Base-by-base conservation (phyloP, 2,797 vertebrate genomes). In the Poecilia wingei region DNA sequence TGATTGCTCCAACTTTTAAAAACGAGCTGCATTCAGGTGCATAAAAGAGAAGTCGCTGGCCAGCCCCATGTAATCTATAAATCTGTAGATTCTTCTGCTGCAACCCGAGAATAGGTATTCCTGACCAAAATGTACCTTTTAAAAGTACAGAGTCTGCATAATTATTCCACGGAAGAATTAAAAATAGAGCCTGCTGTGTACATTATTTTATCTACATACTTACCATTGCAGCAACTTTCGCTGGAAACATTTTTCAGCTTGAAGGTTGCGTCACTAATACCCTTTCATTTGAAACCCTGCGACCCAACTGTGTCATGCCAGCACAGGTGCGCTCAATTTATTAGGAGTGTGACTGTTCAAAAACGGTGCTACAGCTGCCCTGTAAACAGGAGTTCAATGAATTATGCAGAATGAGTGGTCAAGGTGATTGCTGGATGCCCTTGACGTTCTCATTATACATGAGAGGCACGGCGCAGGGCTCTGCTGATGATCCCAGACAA, bases 401-500 rank as follows among this genome's bases (percentile, higher is more conserved):
- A 88, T 94, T 76, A 90, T 91, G 85, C 75, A 91, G 64, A 70
- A 66, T 66, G 36, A n/a, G 41, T 33, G 79, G 75, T 85, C 81
- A 87, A 86, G 86, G 88, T 90, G 81, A 88, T 46, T 16, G n/a
- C 3, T 41, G 49, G 51, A 20, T 18, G 77, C 70, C 89, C 90
- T 91, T 86, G 84, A 87, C 64, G 79, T 57, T 71, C 82, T 89
- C 72, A 83, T 92, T 88, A 84, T 2, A 68, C 76, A 93, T 82
- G 77, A 76, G 14, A 55, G 77, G 55, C 85, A 87, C 71, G 82
- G 81, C 72, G 82, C 78, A 0, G 77, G 43, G 25, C 49, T 69
- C 64, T n/a, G 57, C 79, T 87, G 82, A 83, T 9, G 20, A 81
- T 77, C 1, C 3, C 84, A 86, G 77, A 79, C 86, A 31, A 46